phyloP scores from a whole-genome alignment of 2,888 invertebrate genomes.

The Kuschelorhynchus macadamiae region DNA sequence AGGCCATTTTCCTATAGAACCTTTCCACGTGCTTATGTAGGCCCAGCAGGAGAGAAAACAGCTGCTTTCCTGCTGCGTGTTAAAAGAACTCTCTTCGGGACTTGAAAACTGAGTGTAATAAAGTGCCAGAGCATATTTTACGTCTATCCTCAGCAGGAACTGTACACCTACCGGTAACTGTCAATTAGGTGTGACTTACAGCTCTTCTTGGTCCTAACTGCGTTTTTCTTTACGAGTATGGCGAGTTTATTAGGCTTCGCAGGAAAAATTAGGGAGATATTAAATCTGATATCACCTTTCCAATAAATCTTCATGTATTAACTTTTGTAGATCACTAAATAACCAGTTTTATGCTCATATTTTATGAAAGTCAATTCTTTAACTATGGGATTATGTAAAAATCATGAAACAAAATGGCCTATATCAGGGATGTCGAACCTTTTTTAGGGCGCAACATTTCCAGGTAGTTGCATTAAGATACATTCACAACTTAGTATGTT shows the following conservation, averaged over 20 bases:
- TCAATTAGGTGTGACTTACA: conserved; percentile 69
- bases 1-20: conserved; percentile 38
- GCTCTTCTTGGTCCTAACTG: conserved; percentile 50
- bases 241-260: conserved; percentile 31
- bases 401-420: too few relatives aligned
- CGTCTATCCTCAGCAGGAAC: conserved; percentile 60
- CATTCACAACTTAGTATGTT: too few relatives aligned
- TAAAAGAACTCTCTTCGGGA: conserved; percentile 66
- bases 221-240: conserved; percentile 48
- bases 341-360: too few relatives aligned
- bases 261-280: conserved; percentile 42
- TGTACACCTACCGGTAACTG: conserved; percentile 67
- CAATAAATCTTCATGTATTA: too few relatives aligned
- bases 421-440: too few relatives aligned
- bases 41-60: conserved; percentile 52
- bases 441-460: too few relatives aligned
- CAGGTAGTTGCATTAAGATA: too few relatives aligned
- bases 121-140: conserved; percentile 67
- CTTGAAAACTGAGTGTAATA: conserved; percentile 68
- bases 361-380: too few relatives aligned
- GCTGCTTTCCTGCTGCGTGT: conserved; percentile 59
- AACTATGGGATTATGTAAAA: too few relatives aligned
- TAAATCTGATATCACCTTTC: conserved; percentile 49
- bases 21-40: conserved; percentile 40
- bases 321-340: too few relatives aligned